Conservation (phyloP, 2,888 invertebrate genomes). For the Spisula solida region DNA sequence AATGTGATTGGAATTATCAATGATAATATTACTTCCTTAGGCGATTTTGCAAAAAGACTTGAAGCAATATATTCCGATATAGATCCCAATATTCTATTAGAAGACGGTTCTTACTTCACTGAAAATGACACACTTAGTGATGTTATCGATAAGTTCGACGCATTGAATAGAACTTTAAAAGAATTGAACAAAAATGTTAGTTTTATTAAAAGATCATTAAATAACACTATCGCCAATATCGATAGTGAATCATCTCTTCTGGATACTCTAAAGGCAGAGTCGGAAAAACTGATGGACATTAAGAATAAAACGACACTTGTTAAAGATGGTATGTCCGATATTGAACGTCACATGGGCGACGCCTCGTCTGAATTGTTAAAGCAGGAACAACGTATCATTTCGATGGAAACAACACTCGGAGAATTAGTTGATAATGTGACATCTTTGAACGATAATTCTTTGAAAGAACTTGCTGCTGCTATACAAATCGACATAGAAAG, state of each 20-base stretch:
- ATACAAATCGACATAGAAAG: neutral
- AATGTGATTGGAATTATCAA: neutral
- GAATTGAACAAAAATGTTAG: neutral
- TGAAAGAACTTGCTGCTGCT: neutral
- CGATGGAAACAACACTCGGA: neutral
- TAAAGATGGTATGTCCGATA: neutral
- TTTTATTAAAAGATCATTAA: neutral
- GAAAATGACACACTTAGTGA: slow-evolving; percentile 28
- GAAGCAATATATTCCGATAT: neutral
- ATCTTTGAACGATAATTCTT: neutral
- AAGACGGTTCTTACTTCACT: neutral
- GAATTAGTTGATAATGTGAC: neutral
- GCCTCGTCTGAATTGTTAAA: neutral
- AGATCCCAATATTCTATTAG: neutral
- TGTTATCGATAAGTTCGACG: slow-evolving; percentile 22
- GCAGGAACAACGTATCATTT: neutral
- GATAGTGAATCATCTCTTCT: neutral
- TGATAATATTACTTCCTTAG: neutral
- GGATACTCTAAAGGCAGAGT: neutral
- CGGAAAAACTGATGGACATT: neutral
- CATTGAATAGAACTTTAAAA: slow-evolving; percentile 31
- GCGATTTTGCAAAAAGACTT: neutral
- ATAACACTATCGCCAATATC: neutral
- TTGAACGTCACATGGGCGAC: neutral
- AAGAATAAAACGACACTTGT: neutral